Percentiles rank a stretch among this genome's conserved stretches.
Conservation (phyloP, 2,797 vertebrate species). For the Enteromius thamalakanensis region DNA sequence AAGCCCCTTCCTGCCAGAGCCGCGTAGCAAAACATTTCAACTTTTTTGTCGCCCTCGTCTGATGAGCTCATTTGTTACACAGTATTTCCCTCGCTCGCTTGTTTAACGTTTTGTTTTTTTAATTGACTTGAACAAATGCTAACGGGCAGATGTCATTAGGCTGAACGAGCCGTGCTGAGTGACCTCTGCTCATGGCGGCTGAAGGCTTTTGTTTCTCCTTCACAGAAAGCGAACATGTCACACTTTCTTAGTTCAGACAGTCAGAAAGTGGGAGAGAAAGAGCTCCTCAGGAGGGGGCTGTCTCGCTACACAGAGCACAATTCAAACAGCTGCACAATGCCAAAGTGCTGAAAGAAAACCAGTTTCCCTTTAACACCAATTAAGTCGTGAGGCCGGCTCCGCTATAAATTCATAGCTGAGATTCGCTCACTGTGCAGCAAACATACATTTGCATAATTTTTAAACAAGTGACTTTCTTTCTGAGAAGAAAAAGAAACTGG, state of each 20-base stretch:
- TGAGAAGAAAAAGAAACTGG: conserved; percentile 41
- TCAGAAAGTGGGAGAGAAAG: conserved; percentile 37
- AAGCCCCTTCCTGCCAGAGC: conserved; percentile 42
- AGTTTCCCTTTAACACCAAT: conserved; percentile 21
- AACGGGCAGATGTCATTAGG: conserved; percentile 65
- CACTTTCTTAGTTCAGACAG: conserved; percentile 37
- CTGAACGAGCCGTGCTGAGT: conserved; percentile 49
- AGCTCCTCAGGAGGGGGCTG: conserved; percentile 32
- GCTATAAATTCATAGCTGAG: conserved; percentile 1
- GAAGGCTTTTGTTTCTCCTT: conserved; percentile 32
- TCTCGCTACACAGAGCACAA: conserved; percentile 32
- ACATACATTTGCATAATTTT: conserved; percentile 23
- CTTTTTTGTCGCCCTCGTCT: conserved; percentile 56
- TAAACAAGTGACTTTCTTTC: conserved; percentile 35
- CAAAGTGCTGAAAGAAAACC: conserved; percentile 11
- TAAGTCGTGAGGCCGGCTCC: background rate
- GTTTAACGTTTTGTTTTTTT: conserved; percentile 61
- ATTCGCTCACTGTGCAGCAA: conserved; percentile 11
- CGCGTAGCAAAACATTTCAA: conserved; percentile 48
- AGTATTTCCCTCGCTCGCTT: conserved; percentile 38
- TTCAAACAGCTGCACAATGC: conserved; percentile 25
- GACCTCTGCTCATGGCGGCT: conserved; percentile 20
- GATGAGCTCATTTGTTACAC: conserved; percentile 55
- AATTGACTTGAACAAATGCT: conserved; percentile 72
- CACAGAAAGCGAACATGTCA: conserved; percentile 29